Evolutionary conservation across 2,888 invertebrate species (phyloP), one percentile per base, ranked within the genome.

Genomic region (Volucella bombylans): DNA sequence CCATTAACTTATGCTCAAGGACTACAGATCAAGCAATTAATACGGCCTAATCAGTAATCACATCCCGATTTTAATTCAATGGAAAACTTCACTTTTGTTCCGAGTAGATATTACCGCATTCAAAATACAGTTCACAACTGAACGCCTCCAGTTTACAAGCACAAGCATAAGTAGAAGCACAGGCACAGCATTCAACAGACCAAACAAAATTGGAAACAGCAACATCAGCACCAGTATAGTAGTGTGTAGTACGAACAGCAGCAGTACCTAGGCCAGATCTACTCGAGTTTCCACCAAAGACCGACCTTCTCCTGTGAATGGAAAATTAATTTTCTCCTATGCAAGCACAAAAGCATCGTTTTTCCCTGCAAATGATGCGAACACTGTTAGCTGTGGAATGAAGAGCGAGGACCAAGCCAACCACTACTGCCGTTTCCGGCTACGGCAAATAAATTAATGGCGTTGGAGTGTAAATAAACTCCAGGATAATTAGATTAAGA

Each of bases 401-500:
- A 31, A 47, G 72, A 72, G 68, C 82, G 11, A 38, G 54, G 64
- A 52, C 69, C 39, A 67, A 55, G 49, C 55, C 45, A 73, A 68
- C 59, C 61, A 67, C 55, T 68, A 50, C 49, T 61, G 71, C 39
- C 57, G 47, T 50, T 57, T 39, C 55, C 59, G 74, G 59, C 47
- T 47, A 31, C 55, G 74, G 41, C 71, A 73, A 80, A 76, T 81
- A 81, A 81, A 85, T 73, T 72, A 85, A 85, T 85, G 76, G 85
- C 72, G 81, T 81, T 85, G 62, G 85, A 81, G 81, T 85, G 83
- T 85, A 85, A 81, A 85, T 85, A 85, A 85, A 85, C 76, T 85
- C 71, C 76, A 72, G 71, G 47, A 81, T 85, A 85, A 85, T 85
- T 85, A 85, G 81, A 85, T 85, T 85, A 85, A 77, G 85, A 85